Conservation (phyloP, 2,888 invertebrate species). For the Spisula solida region DNA sequence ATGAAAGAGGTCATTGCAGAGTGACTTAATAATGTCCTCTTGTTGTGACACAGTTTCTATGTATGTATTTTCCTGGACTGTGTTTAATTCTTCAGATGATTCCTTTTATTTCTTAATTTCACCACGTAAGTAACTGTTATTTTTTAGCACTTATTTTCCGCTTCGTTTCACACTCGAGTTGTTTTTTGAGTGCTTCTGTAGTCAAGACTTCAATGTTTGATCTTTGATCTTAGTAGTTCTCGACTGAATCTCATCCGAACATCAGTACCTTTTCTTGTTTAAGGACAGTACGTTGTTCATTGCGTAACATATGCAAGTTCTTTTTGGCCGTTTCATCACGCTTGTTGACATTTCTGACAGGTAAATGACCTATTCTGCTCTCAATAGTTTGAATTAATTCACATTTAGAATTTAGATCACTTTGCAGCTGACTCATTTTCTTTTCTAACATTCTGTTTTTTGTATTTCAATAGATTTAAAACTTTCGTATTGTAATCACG, state of each 20-base stretch:
- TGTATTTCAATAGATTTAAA: not conserved
- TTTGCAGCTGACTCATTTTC: too few species aligned
- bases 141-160: not conserved
- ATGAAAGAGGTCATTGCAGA: not conserved
- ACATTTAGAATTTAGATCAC: too few species aligned
- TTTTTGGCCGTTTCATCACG: constrained; percentile 22
- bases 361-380: constrained; percentile 20
- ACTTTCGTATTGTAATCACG: too few species aligned
- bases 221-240: too few species aligned
- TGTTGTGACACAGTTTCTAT: not conserved
- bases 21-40: not conserved
- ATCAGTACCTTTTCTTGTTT: not conserved
- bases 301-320: not conserved
- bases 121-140: not conserved
- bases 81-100: not conserved
- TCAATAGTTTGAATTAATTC: not conserved
- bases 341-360: constrained; percentile 18
- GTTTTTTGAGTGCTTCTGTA: not conserved
- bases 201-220: too few species aligned
- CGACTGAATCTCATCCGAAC: not conserved
- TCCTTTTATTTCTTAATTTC: not conserved
- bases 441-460: not conserved
- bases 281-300: not conserved
- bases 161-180: not conserved
- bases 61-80: not conserved